Evolutionary conservation across 2,113 vertebrate genomes (phyloP).

Genomic region (Indri indri): DNA sequence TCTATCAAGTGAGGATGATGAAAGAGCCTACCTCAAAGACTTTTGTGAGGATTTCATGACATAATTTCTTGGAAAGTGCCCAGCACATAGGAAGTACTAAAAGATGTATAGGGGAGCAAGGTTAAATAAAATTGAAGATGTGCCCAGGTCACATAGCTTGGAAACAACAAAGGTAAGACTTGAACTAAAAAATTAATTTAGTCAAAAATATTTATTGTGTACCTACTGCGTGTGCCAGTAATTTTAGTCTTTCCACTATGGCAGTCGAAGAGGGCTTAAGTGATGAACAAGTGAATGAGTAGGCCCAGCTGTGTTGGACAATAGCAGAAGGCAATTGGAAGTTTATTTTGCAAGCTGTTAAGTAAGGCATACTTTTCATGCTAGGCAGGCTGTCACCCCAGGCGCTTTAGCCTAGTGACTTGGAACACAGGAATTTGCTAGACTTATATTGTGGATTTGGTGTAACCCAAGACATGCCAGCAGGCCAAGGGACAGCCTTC

Average conservation of each 20-base stretch:
- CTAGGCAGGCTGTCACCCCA: neutral
- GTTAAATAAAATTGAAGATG: neutral
- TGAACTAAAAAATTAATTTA: neutral
- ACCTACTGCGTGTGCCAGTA: neutral
- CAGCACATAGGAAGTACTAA: neutral
- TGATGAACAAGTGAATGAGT: neutral
- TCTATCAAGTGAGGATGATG: neutral
- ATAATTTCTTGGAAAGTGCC: constrained; percentile 15
- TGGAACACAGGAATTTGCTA: constrained; percentile 44
- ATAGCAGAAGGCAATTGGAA: neutral
- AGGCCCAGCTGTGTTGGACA: neutral
- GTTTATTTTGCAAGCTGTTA: constrained; percentile 35
- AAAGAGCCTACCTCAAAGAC: neutral
- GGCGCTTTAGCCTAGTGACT: constrained; percentile 43
- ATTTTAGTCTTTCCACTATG: neutral
- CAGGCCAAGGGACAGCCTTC: constrained; percentile 31
- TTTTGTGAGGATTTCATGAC: neutral
- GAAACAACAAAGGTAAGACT: neutral
- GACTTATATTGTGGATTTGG: constrained; percentile 63
- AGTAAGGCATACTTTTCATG: constrained; percentile 4
- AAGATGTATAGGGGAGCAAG: neutral
- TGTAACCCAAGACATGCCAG: constrained; percentile 47
- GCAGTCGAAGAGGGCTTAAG: neutral
- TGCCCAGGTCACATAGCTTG: neutral
- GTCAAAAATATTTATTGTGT: neutral